Evolutionary conservation across 64 coral and sea anemone genomes (phyloP).

Genomic region (Montipora capricornis): DNA sequence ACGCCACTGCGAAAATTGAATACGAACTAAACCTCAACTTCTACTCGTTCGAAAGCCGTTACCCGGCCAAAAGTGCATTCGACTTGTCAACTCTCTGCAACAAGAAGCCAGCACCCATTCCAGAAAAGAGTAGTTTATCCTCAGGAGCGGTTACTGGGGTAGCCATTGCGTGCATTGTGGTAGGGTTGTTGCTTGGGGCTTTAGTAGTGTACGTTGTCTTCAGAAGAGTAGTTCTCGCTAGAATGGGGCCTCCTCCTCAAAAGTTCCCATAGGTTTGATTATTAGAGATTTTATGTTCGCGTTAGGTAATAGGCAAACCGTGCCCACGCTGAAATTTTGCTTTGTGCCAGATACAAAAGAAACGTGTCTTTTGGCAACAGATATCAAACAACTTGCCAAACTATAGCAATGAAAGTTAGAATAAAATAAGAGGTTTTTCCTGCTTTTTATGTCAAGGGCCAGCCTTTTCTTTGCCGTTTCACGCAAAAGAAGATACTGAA

Average conservation of each 20-base stretch:
- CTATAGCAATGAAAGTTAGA: too few species aligned
- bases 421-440: too few species aligned
- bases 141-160: slow-evolving; percentile 22
- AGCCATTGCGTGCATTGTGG: background rate
- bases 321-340: too few species aligned
- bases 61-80: background rate
- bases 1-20: background rate
- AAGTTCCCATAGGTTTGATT: background rate
- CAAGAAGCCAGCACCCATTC: background rate
- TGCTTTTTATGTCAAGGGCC: too few species aligned
- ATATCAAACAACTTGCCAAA: too few species aligned
- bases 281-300: too few species aligned
- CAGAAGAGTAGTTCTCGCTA: background rate
- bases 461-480: too few species aligned
- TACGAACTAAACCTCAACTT: slow-evolving; percentile 1
- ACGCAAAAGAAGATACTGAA: too few species aligned
- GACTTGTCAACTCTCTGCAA: background rate
- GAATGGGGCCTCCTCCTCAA: slow-evolving; percentile 31
- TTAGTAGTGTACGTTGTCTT: background rate
- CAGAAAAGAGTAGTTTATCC: background rate
- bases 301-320: too few species aligned
- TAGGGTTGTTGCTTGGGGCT: background rate
- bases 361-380: too few species aligned
- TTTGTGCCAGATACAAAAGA: too few species aligned
- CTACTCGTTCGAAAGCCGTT: slow-evolving; percentile 45